Conservation (phyloP, 1,140 invertebrate species). For the Drosophila funebris region DNA sequence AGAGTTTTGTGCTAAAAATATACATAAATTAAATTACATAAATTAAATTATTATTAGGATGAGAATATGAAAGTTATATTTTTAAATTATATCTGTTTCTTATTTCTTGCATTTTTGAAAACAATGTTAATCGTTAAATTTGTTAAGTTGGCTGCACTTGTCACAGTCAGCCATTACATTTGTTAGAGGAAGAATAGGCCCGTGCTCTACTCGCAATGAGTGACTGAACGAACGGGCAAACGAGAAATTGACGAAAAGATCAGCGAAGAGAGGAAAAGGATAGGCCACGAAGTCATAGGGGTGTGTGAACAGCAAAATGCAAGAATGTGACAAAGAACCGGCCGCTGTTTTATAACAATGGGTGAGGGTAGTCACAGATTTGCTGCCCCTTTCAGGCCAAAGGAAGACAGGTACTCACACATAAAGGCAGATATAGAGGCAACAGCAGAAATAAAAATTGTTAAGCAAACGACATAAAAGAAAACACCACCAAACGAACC, state of each 20-base stretch:
- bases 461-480: constrained; percentile 31
- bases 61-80: background rate
- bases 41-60: too few species aligned
- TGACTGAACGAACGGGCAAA: constrained; percentile 6
- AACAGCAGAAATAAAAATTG: constrained; percentile 23
- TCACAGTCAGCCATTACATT: background rate
- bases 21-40: background rate
- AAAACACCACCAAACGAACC: constrained; percentile 48
- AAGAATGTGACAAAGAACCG: constrained; percentile 24
- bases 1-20: constrained; percentile 38
- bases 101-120: background rate
- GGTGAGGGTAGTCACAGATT: constrained; percentile 32
- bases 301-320: constrained; percentile 8
- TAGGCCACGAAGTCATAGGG: constrained; percentile 11
- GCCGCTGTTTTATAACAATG: constrained; percentile 5
- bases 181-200: background rate
- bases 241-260: constrained; percentile 18
- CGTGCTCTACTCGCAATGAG: background rate
- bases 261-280: constrained; percentile 6
- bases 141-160: constrained; percentile 12
- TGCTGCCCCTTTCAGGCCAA: constrained; percentile 21
- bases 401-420: constrained; percentile 41
- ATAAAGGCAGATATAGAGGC: background rate
- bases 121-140: background rate
- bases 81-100: background rate